phyloP scores from a whole-genome alignment of 2,113 vertebrate species.

The Hypanus sabinus region DNA sequence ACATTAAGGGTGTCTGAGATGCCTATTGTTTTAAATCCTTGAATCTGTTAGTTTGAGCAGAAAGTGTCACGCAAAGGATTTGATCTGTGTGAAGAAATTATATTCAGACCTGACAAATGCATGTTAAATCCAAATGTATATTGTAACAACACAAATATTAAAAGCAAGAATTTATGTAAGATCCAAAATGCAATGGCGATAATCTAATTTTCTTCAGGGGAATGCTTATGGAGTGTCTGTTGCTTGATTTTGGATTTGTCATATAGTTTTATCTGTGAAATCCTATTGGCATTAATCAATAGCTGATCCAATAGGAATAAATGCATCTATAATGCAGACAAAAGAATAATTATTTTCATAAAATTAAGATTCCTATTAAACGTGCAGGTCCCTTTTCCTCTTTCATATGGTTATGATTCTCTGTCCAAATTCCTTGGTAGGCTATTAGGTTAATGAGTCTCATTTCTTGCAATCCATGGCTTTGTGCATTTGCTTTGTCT shows the following conservation, averaged over 20 bases:
- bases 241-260: not conserved
- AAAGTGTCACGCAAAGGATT: not conserved
- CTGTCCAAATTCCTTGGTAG: not conserved
- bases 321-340: not conserved
- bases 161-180: not conserved
- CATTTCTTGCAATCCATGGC: not conserved
- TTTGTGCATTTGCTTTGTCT: slow-evolving; percentile 30
- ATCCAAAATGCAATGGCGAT: not conserved
- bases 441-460: not conserved
- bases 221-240: not conserved
- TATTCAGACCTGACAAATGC: not conserved
- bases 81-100: not conserved
- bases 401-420: not conserved
- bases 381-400: not conserved
- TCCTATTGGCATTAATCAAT: not conserved
- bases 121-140: not conserved
- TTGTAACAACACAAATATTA: not conserved
- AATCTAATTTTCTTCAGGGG: not conserved
- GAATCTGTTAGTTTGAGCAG: not conserved
- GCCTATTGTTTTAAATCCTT: not conserved
- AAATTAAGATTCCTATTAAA: not conserved
- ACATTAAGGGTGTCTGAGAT: not conserved
- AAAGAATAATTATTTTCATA: not conserved
- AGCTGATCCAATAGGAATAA: not conserved
- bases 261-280: not conserved